Evolutionary conservation across 2,797 vertebrate genomes (phyloP), one percentile per base, ranked within the genome.

Genomic region (Sebastes cheni): DNA sequence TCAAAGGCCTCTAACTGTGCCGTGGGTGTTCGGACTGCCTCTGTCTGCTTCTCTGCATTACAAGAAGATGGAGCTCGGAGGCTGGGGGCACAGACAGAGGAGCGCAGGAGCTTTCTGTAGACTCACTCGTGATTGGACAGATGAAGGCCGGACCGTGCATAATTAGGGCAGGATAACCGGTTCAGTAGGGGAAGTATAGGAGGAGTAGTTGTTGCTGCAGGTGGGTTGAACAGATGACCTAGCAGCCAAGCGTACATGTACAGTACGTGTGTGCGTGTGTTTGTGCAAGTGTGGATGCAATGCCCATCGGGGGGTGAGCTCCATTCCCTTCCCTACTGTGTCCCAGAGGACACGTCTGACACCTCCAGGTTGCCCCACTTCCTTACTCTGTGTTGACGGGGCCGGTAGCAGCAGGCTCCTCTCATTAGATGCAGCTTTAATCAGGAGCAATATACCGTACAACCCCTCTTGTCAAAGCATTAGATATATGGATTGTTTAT

Each of bases 1-100:
- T 95, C 93, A 95, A 93, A 94, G 93, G 87, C 77, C 85, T 91
- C 82, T 93, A 93, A 92, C 90, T 93, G 93, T 89, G 89, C 90
- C 59, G 79, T 92, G 91, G 92, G 91, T 93, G 92, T 90, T 89
- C 68, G 84, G 84, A 81, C 88, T 87, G 88, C 87, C 91, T 89
- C 88, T 89, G 75, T 89, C 89, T 91, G 92, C 92, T 92, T 69
- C 88, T 80, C 87, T 90, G 92, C 90, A 91, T 93, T 91, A 91
- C 77, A 89, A 92, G 85, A 84, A 84, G 89, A 90, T 68, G 69
- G 75, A 34, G 70, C 79, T 85, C 25, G 36, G 85, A 86, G 77
- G 60, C 82, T 68, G 66, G 70, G 75, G 70, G 75, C 70, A 56
- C 60, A 80, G 78, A 73, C 67, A 85, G 77, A 18, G 76, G 80